phyloP scores from a whole-genome alignment of 1,140 invertebrate species.

The Branchinecta lynchi region DNA sequence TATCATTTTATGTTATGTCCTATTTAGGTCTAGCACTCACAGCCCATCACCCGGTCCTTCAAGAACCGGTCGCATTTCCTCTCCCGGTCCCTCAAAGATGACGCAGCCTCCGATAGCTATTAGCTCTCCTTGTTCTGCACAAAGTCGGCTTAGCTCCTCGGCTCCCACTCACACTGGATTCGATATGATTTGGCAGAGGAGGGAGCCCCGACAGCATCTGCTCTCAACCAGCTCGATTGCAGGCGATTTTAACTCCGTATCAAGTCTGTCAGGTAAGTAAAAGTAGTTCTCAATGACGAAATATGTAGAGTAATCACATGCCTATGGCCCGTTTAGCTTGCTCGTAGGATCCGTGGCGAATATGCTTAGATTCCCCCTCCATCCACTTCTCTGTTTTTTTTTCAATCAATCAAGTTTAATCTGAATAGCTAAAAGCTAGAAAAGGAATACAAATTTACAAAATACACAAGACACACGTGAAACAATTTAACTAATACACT shows the following conservation, averaged over 20 bases:
- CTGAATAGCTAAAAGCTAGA: no score
- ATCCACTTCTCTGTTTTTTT: no score
- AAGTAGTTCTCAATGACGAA: no score
- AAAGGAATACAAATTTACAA: no score
- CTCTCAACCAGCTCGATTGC: neutral
- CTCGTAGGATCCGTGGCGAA: no score
- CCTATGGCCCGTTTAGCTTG: no score
- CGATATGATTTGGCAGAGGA: neutral
- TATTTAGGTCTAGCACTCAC: neutral
- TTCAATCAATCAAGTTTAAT: no score
- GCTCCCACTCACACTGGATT: conserved; percentile 1
- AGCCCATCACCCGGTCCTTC: neutral
- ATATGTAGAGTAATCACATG: no score
- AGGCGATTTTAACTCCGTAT: neutral
- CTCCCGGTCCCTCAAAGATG: conserved; percentile 2
- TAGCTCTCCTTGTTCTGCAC: neutral
- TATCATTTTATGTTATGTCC: no score
- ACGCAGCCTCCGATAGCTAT: neutral
- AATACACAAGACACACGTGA: no score
- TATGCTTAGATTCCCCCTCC: no score
- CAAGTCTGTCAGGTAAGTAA: neutral
- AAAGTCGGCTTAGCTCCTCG: neutral
- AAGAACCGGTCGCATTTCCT: neutral
- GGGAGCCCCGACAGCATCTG: conserved; percentile 2
- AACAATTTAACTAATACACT: no score